Base-by-base conservation (phyloP, 2,888 invertebrate species). In the Apotomis capreana region DNA sequence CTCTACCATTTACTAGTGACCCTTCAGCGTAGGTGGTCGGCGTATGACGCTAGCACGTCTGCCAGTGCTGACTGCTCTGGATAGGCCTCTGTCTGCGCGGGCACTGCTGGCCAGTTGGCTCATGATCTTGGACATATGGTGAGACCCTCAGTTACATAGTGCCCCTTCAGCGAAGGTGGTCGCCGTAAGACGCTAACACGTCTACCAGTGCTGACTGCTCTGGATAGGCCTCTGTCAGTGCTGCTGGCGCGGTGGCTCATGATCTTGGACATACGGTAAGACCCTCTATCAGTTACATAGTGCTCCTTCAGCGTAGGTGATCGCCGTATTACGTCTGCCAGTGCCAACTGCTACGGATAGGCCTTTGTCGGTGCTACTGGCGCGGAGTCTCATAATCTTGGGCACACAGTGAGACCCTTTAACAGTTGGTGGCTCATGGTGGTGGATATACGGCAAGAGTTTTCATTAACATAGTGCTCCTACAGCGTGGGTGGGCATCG, bases 61-160 rank as follows among this genome's bases (percentile, higher is more conserved):
- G 0, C 92, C 93, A 40, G 92, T 91, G 0, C 89, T 91, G 0
- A 83, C 85, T 0, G 84, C 15, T 36, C 12, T 36, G 12, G 55
- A 12, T 5, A 8, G 36, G 3, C 57, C 10, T 4, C 57, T 57
- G 10, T 36, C 15, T 15, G 57, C 57, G 15, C 36, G 10, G 12
- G 57, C 37, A 12, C 36, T 57, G 10, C 5, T 12, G 12, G 10
- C 36, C 5, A 36, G 57, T 0, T 36, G 10, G 57, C 57, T 12
- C 0, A 93, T 93, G 93, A 88, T 93, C 58, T 79, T 92, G 49
- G 92, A 93, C 57, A 87, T 93, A 68, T 88, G 92, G 93, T 92
- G 75, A 74, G 44, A 8, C 9, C 1, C 88, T 4, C 87, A 93
- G 93, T 10, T 89, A 87, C 78, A 90, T 92, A 77, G 89, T 91